Evolutionary conservation across 1,140 invertebrate genomes (phyloP).

Genomic region (Drosophila dunni): DNA sequence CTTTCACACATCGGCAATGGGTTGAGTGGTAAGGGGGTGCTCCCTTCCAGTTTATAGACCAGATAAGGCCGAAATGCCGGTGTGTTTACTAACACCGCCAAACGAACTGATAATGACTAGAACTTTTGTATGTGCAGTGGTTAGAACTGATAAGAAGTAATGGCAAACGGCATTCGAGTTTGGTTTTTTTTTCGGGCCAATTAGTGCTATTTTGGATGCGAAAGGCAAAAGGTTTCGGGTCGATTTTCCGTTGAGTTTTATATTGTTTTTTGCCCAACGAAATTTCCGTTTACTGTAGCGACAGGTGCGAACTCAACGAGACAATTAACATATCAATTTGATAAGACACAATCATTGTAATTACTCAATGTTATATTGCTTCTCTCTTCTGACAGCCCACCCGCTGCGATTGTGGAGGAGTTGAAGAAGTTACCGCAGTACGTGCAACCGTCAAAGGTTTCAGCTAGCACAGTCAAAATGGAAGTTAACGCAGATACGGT

Average conservation of each 20-base stretch:
- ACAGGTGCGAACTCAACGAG: conserved; percentile 50
- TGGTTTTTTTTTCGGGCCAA: conserved; percentile 25
- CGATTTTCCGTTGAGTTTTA: not conserved
- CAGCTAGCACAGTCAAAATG: conserved; percentile 54
- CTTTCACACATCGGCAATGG: conserved; percentile 14
- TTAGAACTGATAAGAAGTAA: conserved; percentile 52
- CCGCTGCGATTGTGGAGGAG: conserved; percentile 74
- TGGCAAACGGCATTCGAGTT: conserved; percentile 39
- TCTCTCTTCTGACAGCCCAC: conserved; percentile 20
- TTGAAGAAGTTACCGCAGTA: conserved; percentile 55
- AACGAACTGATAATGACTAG: conserved; percentile 49
- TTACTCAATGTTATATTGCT: conserved; percentile 45
- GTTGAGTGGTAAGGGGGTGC: not conserved
- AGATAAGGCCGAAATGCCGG: conserved; percentile 74
- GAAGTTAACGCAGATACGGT: conserved; percentile 45
- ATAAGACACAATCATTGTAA: conserved; percentile 69
- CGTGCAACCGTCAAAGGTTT: conserved; percentile 48
- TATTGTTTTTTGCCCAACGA: conserved; percentile 19
- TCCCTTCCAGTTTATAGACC: conserved; percentile 18
- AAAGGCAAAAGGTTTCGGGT: conserved; percentile 48
- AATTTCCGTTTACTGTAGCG: conserved; percentile 55
- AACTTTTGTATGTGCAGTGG: conserved; percentile 28
- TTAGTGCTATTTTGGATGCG: conserved; percentile 69
- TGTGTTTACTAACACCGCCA: conserved; percentile 61
- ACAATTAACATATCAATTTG: conserved; percentile 65